Evolutionary conservation across 2,888 invertebrate species (phyloP).

Genomic region (Cryptus armator): DNA sequence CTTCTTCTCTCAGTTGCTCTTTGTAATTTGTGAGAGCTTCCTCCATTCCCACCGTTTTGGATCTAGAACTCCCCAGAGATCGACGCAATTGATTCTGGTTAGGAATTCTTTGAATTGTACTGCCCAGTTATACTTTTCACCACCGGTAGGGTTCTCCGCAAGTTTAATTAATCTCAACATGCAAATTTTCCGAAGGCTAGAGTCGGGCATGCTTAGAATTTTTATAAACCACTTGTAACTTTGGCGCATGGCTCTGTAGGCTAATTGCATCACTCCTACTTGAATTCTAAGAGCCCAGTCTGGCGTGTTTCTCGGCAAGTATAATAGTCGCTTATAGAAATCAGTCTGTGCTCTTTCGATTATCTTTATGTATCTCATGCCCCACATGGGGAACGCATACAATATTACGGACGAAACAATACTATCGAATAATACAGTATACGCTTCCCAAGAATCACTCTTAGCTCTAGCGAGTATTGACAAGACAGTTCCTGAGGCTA

Average conservation of each 20-base stretch:
- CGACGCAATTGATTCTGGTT: neutral
- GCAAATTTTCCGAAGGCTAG: neutral
- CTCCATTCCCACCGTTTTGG: neutral
- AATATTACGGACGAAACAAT: neutral
- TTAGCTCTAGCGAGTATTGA: conserved; percentile 6
- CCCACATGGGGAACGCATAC: conserved; percentile 10
- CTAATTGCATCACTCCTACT: neutral
- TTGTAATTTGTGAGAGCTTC: neutral
- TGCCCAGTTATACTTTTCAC: conserved; percentile 5
- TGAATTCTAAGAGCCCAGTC: neutral
- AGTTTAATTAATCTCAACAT: conserved; percentile 13
- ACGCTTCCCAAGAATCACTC: neutral
- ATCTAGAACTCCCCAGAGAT: neutral
- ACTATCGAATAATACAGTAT: neutral
- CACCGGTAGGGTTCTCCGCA: neutral
- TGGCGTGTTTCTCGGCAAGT: conserved; percentile 10
- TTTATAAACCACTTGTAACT: conserved; percentile 12
- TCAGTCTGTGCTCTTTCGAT: conserved; percentile 5
- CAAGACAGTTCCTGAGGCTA: neutral
- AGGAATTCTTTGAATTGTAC: neutral
- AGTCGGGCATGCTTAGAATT: neutral
- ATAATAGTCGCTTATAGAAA: neutral
- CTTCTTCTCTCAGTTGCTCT: neutral
- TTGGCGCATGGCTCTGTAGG: neutral
- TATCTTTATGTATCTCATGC: conserved; percentile 1